These are phyloP conservation scores for Ametastegia equiseti DNA, from an alignment of 2,888 invertebrate genomes.

Conservation along the genomic window DNA sequence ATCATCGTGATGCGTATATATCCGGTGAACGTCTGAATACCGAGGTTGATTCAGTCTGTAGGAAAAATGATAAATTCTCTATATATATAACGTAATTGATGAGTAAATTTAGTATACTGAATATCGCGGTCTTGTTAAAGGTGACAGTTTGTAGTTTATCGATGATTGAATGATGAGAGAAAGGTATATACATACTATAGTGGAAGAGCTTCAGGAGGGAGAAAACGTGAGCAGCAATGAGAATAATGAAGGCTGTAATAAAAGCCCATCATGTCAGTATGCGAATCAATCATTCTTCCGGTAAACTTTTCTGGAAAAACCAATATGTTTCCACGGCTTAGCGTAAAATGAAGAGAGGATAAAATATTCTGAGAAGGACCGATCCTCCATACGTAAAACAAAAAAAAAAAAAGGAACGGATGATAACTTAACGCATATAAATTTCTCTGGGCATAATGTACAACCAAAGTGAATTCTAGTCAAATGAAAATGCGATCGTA, in stretches of 20 bases:
- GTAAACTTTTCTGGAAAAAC: conserved; percentile 6
- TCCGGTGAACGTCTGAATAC: not conserved
- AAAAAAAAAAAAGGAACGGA: not conserved
- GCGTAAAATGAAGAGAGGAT: not conserved
- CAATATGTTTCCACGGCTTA: not conserved
- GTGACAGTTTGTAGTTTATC: not conserved
- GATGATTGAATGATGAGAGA: conserved; percentile 1
- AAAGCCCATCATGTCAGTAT: not conserved
- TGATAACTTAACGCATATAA: not conserved
- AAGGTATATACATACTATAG: no score
- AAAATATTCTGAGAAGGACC: not conserved
- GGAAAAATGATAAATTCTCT: not conserved
- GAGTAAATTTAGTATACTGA: no score
- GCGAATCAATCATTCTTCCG: conserved; percentile 10
- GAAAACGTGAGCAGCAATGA: not conserved
- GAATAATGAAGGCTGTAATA: not conserved
- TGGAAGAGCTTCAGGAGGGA: not conserved
- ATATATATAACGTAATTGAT: no score
- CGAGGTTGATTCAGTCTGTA: not conserved
- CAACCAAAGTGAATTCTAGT: not conserved
- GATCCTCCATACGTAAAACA: not conserved
- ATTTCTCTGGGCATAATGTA: conserved; percentile 1
- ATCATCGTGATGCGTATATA: not conserved
- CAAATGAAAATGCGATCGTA: not conserved
- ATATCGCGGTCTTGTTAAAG: not conserved